Evolutionary conservation across 2,888 invertebrate genomes (phyloP), one percentile per base, ranked within the genome.

Genomic region (Euplexia lucipara): DNA sequence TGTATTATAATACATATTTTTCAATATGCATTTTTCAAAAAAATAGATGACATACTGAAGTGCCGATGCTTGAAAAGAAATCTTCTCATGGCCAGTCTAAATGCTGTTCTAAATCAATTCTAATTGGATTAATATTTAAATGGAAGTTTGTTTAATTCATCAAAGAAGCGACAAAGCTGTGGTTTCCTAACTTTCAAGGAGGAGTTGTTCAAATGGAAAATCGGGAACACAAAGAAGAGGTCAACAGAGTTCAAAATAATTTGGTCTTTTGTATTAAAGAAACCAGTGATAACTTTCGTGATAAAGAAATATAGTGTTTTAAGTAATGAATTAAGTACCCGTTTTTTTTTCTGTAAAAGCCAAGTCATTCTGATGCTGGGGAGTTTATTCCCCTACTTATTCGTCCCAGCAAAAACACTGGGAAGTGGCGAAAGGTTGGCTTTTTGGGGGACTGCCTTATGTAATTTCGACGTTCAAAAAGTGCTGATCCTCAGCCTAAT

Each of bases 81-180:
- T 18, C 2, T 47, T n/a, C 18, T 3, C 8, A 1, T 5, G 1
- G 10, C 22, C 6, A 10, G 41, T 18, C 26, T 57, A 20, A 60
- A 42, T 61, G 37, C 53, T 41, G 26, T 41, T 2, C 8, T 56
- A 76, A 76, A 70, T 57, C 58, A 64, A 48, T 70, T 59, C 59
- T 70, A 58, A 74, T 74, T 79, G 54, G 59, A 66, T 73, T 44
- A 49, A 44, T 39, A 44, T 16, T 52, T 62, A 66, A 58, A 59
- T 34, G 12, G 22, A 76, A 73, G 61, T 79, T 79, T 45, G 22
- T 65, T 64, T 57, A 51, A 70, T 69, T 70, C 65, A 67, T 74
- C 74, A 76, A 76, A 76, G 61, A 73, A 79, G 53, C 53, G 44
- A 56, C 66, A 57, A 70, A 66, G 59, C 52, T 54, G 65, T 58